Evolutionary conservation across 2,797 vertebrate genomes (phyloP), one percentile per base, ranked within the genome.

Genomic region (Artibeus lituratus): DNA sequence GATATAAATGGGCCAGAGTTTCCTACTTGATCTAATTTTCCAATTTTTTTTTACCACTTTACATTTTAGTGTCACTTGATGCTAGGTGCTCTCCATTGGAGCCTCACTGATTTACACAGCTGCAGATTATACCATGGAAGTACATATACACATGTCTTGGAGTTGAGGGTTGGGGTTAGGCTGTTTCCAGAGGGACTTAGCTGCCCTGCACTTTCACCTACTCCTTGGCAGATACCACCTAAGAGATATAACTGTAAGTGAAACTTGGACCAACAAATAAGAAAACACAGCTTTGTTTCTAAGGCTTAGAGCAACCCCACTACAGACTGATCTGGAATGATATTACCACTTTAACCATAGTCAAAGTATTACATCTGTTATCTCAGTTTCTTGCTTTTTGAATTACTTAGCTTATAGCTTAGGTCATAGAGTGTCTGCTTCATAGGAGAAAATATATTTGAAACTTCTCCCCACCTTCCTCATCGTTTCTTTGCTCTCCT

Each of bases 221-320:
- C 55, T 85, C 37, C 83, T 6, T 32, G 80, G 22, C 81, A 90
- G 59, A 37, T 80, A 73, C 8, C 47, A 55, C 18, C 39, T 67
- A 83, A 78, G 55, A 86, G 86, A 51, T 53, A 76, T 12, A 70
- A 49, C 37, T 94, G 44, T 84, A n/a, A 92, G 24, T 69, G 85
- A 77, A 88, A 72, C 85, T 86, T 65, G 29, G 49, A 11, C 85
- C 32, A 80, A 44, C 76, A 81, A 22, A 83, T 87, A 11, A 69
- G 89, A 90, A 82, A 85, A 15, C 21, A 39, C 15, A 89, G 49
- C 24, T 91, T 93, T 39, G 51, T 95, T 96, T 95, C 65, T 87
- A 3, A 91, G 83, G 18, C 26, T 92, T 92, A 94, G 49, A 82
- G 47, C 65, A 90, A 16, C 47, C n/a, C 39, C 39, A 73, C 32